These are phyloP conservation scores for Ageneiosus marmoratus DNA, from an alignment of 2,113 vertebrate genomes.

Conservation along the genomic window DNA sequence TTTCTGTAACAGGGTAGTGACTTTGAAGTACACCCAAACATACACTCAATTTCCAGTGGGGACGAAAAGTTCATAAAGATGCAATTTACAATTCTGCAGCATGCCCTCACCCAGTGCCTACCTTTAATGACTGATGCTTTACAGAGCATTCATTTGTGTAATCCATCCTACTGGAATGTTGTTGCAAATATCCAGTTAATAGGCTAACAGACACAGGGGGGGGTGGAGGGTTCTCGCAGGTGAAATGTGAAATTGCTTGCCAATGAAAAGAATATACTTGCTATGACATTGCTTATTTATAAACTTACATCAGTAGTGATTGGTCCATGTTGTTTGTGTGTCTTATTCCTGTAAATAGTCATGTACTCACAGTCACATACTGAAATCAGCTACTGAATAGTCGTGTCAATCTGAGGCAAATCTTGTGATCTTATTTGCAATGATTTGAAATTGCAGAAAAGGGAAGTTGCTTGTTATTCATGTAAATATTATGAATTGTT, in stretches of 20 bases:
- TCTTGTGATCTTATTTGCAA: not conserved
- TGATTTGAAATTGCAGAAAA: not conserved
- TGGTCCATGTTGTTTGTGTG: not conserved
- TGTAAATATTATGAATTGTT: not conserved
- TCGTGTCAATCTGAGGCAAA: not conserved
- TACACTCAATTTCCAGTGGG: conserved; percentile 56
- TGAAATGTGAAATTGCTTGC: conserved; percentile 3
- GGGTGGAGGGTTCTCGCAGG: too few relatives aligned
- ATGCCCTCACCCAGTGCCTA: conserved; percentile 53
- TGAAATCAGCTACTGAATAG: not conserved
- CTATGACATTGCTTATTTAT: not conserved
- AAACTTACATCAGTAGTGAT: not conserved
- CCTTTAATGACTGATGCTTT: conserved; percentile 34
- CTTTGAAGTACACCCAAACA: conserved; percentile 67
- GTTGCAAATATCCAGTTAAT: conserved; percentile 8
- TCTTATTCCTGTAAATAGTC: not conserved
- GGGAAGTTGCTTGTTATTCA: not conserved
- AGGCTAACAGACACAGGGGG: not conserved
- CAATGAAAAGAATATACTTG: not conserved
- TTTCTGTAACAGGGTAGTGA: conserved; percentile 59
- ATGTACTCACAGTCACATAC: not conserved
- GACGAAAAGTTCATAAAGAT: conserved; percentile 60
- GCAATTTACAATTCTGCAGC: conserved; percentile 65
- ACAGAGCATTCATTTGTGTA: conserved; percentile 39
- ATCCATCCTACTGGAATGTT: conserved; percentile 22